Conservation (phyloP, 2,113 vertebrate species). For the Ageneiosus marmoratus region DNA sequence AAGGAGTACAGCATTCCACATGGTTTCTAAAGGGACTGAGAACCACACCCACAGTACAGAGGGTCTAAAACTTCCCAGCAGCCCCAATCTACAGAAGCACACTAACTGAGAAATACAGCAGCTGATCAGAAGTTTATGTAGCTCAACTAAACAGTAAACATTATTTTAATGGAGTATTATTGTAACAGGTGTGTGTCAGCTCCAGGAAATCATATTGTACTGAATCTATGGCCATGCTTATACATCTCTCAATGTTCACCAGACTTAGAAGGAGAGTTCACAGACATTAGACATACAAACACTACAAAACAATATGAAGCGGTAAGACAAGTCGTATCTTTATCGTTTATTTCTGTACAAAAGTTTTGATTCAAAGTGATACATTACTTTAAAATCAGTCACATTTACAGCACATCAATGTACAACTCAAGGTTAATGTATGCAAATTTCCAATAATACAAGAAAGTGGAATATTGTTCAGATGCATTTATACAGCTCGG, state of each 20-base stretch:
- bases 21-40: slow-evolving; percentile 48
- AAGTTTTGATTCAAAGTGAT: slow-evolving; percentile 61
- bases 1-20: slow-evolving; percentile 51
- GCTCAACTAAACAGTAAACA: no score
- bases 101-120: not conserved
- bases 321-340: slow-evolving; percentile 30
- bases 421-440: slow-evolving; percentile 58
- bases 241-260: not conserved
- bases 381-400: slow-evolving; percentile 62
- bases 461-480: slow-evolving; percentile 49
- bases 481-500: slow-evolving; percentile 60
- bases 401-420: slow-evolving; percentile 68
- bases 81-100: not conserved
- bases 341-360: slow-evolving; percentile 75
- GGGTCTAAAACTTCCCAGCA: not conserved
- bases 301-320: slow-evolving; percentile 23
- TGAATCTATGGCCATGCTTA: not conserved
- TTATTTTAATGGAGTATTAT: not conserved
- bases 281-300: not conserved
- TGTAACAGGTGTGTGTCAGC: not conserved
- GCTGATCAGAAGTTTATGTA: not conserved
- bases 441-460: slow-evolving; percentile 57
- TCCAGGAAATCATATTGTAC: not conserved
- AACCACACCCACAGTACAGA: slow-evolving; percentile 45
- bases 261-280: not conserved